These are phyloP conservation scores for Capromys pilorides DNA, from an alignment of 2,797 vertebrate genomes.

Conservation along the genomic window DNA sequence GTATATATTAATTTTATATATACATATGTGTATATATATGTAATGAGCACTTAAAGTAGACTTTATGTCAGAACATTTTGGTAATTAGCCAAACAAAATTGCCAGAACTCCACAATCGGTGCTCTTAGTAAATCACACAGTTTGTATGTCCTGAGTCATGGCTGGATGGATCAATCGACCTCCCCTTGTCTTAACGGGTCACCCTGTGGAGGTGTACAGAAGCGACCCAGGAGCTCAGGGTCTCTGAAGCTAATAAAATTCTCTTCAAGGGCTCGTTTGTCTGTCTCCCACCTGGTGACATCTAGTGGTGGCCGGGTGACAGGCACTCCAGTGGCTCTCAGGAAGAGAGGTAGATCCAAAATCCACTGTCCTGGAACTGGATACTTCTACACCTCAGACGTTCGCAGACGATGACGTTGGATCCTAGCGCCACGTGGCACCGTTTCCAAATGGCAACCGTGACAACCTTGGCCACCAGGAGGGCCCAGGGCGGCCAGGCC, in stretches of 20 bases:
- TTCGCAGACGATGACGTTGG: background rate
- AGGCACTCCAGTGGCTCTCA: background rate
- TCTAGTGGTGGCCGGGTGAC: conserved; percentile 31
- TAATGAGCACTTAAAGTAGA: background rate
- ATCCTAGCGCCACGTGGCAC: fast-evolving
- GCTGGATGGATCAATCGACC: background rate
- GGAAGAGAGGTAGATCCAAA: background rate
- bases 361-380: background rate
- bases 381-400: background rate
- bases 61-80: background rate
- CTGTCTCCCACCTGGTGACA: conserved; percentile 62
- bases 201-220: background rate
- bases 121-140: background rate
- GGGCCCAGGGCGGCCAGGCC: background rate
- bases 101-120: background rate
- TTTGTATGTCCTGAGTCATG: background rate
- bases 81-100: background rate
- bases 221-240: background rate
- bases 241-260: conserved; percentile 53
- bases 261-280: background rate
- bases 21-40: too few species aligned
- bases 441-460: fast-evolving
- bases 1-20: too few species aligned
- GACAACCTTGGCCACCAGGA: background rate
- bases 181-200: background rate